A percentile compares a stretch with the other conserved stretches of the same genome.
phyloP scores from a whole-genome alignment of 2,797 vertebrate genomes.

The Pygocentrus nattereri region DNA sequence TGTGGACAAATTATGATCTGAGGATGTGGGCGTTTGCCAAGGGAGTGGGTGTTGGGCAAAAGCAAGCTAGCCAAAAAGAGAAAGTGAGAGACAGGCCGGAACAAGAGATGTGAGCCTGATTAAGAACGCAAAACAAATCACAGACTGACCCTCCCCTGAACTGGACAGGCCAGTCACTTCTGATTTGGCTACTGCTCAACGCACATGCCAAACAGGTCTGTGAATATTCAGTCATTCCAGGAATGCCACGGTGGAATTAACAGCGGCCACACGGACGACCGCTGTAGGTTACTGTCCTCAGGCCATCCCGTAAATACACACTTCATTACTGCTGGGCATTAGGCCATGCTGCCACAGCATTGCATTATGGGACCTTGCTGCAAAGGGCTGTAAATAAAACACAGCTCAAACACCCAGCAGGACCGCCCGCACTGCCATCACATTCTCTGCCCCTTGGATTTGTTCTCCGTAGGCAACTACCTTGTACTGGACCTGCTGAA shows the following conservation, averaged over 20 bases:
- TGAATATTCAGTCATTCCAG: constrained; percentile 71
- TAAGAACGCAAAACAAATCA: constrained; percentile 5
- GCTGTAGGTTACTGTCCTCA: constrained; percentile 52
- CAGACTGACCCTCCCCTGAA: constrained; percentile 51
- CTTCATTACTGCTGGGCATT: constrained; percentile 60
- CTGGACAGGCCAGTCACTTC: constrained; percentile 56
- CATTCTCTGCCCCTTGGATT: neutral
- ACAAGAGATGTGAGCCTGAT: neutral
- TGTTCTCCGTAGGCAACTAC: no score
- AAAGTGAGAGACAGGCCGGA: neutral
- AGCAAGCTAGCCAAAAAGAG: neutral
- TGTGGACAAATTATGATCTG: neutral
- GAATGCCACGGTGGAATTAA: neutral
- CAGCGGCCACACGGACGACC: neutral
- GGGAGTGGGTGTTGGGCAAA: neutral
- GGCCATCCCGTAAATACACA: constrained; percentile 70
- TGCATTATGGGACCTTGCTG: constrained; percentile 16
- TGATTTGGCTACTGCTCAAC: constrained; percentile 67
- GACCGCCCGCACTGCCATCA: constrained; percentile 1
- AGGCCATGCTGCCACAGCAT: constrained; percentile 12
- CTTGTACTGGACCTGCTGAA: no score
- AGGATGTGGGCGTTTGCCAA: neutral
- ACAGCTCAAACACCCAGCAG: neutral
- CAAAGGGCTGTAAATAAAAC: constrained; percentile 24
- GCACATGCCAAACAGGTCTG: constrained; percentile 71